Conservation (phyloP, 1,140 invertebrate species). For the Penaeus chinensis region DNA sequence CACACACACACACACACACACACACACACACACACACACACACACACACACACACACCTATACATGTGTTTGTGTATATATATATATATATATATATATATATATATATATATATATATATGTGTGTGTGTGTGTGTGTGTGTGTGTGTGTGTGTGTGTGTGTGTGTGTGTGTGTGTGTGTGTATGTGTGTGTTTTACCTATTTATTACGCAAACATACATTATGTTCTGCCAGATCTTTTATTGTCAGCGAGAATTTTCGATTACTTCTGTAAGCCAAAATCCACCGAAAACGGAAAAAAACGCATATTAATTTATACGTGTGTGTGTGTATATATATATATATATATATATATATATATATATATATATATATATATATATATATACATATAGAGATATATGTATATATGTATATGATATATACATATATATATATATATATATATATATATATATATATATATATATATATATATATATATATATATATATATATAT, state of each 20-base stretch:
- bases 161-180: too few relatives aligned
- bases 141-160: too few relatives aligned
- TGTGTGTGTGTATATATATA: not conserved
- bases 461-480: not conserved
- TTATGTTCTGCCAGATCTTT: too few relatives aligned
- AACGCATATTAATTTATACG: too few relatives aligned
- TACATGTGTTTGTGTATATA: slow-evolving; percentile 7
- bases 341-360: not conserved
- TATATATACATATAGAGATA: not conserved
- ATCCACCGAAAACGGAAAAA: too few relatives aligned
- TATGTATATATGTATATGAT: not conserved
- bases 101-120: too few relatives aligned
- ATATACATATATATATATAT: not conserved
- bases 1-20: not conserved
- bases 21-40: slow-evolving; percentile 13
- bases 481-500: not conserved
- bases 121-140: too few relatives aligned
- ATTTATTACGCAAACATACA: too few relatives aligned
- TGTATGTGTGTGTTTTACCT: too few relatives aligned
- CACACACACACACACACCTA: slow-evolving; percentile 21
- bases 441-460: not conserved
- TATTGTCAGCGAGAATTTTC: too few relatives aligned
- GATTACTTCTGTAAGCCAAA: too few relatives aligned
- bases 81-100: not conserved
- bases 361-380: not conserved